Evolutionary conservation across 2,888 invertebrate species (phyloP).

Genomic region (Antheraea yamamai): DNA sequence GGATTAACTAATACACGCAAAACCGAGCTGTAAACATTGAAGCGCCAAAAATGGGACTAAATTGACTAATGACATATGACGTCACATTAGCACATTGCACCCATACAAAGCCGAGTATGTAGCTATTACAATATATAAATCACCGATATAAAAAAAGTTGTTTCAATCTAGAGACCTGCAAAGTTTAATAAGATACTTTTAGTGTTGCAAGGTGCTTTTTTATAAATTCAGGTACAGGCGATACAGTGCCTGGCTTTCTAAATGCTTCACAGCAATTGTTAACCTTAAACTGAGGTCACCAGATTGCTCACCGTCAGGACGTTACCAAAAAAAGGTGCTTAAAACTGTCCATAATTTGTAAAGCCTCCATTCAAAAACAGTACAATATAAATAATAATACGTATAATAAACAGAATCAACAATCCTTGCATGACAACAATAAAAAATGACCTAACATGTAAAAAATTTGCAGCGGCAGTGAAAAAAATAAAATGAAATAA

Average conservation of each 20-base stretch:
- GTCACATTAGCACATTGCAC: too few species aligned
- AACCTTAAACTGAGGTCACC: background rate
- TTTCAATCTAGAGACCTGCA: too few species aligned
- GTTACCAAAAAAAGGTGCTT: background rate
- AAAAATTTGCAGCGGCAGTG: slow-evolving; percentile 1
- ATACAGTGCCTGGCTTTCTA: background rate
- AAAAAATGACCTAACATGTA: background rate
- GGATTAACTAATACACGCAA: too few species aligned
- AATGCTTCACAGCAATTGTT: background rate
- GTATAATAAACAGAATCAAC: background rate
- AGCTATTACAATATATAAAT: too few species aligned
- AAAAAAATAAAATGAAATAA: background rate
- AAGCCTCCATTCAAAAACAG: background rate
- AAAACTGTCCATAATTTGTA: background rate
- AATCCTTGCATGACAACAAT: slow-evolving; percentile 1
- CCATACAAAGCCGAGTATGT: too few species aligned
- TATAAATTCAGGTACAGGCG: background rate
- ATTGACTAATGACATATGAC: too few species aligned
- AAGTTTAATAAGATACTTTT: too few species aligned
- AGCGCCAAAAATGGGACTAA: too few species aligned
- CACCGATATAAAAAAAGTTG: too few species aligned
- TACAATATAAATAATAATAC: background rate
- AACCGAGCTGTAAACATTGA: too few species aligned
- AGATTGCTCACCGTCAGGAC: background rate
- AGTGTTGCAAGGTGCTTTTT: background rate